phyloP scores from a whole-genome alignment of 2,113 vertebrate species.

The Daubentonia madagascariensis region DNA sequence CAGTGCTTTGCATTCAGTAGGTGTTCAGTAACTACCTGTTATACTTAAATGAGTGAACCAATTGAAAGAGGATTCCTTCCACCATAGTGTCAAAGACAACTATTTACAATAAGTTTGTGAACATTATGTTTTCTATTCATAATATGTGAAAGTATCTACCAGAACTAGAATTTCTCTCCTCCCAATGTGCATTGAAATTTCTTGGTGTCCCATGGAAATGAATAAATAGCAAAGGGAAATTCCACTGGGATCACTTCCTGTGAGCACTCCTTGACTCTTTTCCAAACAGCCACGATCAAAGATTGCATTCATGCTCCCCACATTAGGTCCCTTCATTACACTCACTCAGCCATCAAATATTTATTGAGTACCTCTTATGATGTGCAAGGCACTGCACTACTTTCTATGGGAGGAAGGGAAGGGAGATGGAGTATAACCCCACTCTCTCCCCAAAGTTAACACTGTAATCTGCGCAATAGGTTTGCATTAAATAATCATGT shows the following conservation, averaged over 20 bases:
- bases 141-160: not conserved
- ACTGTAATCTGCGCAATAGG: not conserved
- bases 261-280: not conserved
- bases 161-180: not conserved
- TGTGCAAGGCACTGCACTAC: not conserved
- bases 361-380: not conserved
- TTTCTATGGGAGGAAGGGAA: not conserved
- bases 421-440: not conserved
- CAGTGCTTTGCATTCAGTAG: not conserved
- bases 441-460: not conserved
- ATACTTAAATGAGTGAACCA: not conserved
- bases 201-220: not conserved
- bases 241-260: not conserved
- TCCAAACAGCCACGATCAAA: not conserved
- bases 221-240: slow-evolving; percentile 12
- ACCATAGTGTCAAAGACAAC: not conserved
- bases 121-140: not conserved
- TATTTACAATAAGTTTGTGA: not conserved
- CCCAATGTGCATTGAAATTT: not conserved
- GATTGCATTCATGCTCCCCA: not conserved
- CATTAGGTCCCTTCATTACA: not conserved
- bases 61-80: not conserved
- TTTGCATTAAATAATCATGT: not conserved
- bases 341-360: not conserved
- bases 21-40: not conserved